Evolutionary conservation across 2,888 invertebrate species (phyloP).

Genomic region (Xanthorhoe designata): DNA sequence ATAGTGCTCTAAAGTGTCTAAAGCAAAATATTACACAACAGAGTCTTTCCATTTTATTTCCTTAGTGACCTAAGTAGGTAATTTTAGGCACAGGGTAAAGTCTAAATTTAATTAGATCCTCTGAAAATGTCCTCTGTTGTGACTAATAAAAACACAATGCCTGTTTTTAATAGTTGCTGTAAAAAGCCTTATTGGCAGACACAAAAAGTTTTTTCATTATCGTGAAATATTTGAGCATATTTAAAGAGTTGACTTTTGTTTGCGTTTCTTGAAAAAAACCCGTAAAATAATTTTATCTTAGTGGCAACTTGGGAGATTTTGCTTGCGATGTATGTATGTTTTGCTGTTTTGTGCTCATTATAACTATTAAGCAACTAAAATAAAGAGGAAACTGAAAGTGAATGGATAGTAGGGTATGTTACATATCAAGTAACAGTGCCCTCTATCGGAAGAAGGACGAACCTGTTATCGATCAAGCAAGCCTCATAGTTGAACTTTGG

Average conservation of each 20-base stretch:
- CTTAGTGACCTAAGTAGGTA: conserved; percentile 24
- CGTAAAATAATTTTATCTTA: too few relatives aligned
- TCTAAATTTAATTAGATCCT: conserved; percentile 28
- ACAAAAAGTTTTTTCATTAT: conserved; percentile 33
- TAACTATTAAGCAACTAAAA: too few relatives aligned
- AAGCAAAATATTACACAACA: not conserved
- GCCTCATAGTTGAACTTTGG: too few relatives aligned
- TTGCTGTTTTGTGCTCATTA: too few relatives aligned
- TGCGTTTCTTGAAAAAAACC: not conserved
- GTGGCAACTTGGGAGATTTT: too few relatives aligned
- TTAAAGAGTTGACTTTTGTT: not conserved
- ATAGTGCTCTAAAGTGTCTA: not conserved
- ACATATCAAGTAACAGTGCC: too few relatives aligned
- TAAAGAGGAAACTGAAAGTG: too few relatives aligned
- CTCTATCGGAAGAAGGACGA: too few relatives aligned
- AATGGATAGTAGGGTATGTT: too few relatives aligned
- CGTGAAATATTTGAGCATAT: conserved; percentile 21
- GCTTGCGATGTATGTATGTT: too few relatives aligned
- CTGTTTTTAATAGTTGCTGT: conserved; percentile 32
- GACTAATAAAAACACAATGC: conserved; percentile 29
- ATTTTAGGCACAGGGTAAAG: conserved; percentile 20
- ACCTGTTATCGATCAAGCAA: too few relatives aligned
- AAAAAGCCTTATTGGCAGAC: conserved; percentile 31
- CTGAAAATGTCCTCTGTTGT: conserved; percentile 21
- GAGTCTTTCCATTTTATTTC: conserved; percentile 10